Conservation (phyloP, 2,888 invertebrate genomes). For the Diaprepes abbreviatus region DNA sequence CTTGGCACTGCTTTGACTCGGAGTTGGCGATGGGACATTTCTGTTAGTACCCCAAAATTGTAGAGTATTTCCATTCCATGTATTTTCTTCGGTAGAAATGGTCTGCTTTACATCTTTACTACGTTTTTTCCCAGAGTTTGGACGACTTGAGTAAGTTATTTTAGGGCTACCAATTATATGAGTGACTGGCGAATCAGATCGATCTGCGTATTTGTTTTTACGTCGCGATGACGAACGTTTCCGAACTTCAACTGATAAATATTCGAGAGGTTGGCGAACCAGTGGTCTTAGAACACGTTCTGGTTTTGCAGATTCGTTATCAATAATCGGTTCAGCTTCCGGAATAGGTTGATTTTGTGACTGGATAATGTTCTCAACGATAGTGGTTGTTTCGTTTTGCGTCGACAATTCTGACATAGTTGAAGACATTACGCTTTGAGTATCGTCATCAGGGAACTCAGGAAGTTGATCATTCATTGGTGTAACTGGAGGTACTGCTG, state of each 20-base stretch:
- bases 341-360: slow-evolving; percentile 64
- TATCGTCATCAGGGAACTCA: slow-evolving; percentile 74
- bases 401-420: slow-evolving; percentile 81
- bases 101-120: slow-evolving; percentile 64
- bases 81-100: slow-evolving; percentile 31
- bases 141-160: slow-evolving; percentile 73
- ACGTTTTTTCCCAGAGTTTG: slow-evolving; percentile 63
- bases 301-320: slow-evolving; percentile 55
- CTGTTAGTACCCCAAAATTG: slow-evolving; percentile 75
- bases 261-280: slow-evolving; percentile 82
- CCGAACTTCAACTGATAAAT: slow-evolving; percentile 76
- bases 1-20: slow-evolving; percentile 69
- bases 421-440: slow-evolving; percentile 82
- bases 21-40: slow-evolving; percentile 71
- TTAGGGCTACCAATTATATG: slow-evolving; percentile 74
- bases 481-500: slow-evolving; percentile 78
- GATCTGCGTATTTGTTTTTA: slow-evolving; percentile 73
- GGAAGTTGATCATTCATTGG: slow-evolving; percentile 75
- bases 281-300: slow-evolving; percentile 75
- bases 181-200: slow-evolving; percentile 79
- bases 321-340: slow-evolving; percentile 57
- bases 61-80: slow-evolving; percentile 80
- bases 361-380: slow-evolving; percentile 70
- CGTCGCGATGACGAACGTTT: slow-evolving; percentile 79
- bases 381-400: slow-evolving; percentile 76